Evolutionary conservation across 1,140 invertebrate genomes (phyloP).

Genomic region (Aphis gossypii): DNA sequence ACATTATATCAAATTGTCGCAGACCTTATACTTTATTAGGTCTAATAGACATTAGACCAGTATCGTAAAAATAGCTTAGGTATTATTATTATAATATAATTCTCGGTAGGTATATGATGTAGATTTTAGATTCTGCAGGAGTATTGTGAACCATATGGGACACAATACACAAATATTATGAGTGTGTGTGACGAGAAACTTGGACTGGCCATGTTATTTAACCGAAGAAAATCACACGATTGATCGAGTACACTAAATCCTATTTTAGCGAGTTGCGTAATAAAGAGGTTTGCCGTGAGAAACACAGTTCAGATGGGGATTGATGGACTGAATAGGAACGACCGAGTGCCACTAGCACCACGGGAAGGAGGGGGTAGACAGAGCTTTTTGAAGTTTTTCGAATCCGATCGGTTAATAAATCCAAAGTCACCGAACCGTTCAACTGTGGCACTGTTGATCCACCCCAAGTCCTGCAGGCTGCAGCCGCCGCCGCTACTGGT

Average conservation of each 20-base stretch:
- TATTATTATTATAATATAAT: neutral
- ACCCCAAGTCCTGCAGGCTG: neutral
- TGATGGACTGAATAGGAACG: neutral
- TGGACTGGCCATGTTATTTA: neutral
- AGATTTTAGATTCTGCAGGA: neutral
- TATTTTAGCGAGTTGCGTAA: neutral
- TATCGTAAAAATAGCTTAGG: neutral
- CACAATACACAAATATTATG: neutral
- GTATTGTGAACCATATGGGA: neutral
- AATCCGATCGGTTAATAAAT: slow-evolving; percentile 51
- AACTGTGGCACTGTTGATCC: slow-evolving; percentile 44
- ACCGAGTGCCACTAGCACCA: neutral
- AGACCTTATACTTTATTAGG: no score
- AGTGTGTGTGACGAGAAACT: neutral
- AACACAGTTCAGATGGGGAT: neutral
- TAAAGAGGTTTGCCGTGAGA: neutral
- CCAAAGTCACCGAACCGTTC: slow-evolving; percentile 50
- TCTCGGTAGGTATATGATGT: neutral
- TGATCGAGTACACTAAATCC: slow-evolving; percentile 24
- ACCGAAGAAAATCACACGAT: slow-evolving; percentile 1
- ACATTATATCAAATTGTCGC: neutral
- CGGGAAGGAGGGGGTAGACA: neutral
- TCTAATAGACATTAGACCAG: no score
- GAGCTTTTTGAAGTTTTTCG: slow-evolving; percentile 45
- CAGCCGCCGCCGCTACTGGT: neutral